Base-by-base conservation (phyloP, 2,113 vertebrate genomes). In the Charina bottae region DNA sequence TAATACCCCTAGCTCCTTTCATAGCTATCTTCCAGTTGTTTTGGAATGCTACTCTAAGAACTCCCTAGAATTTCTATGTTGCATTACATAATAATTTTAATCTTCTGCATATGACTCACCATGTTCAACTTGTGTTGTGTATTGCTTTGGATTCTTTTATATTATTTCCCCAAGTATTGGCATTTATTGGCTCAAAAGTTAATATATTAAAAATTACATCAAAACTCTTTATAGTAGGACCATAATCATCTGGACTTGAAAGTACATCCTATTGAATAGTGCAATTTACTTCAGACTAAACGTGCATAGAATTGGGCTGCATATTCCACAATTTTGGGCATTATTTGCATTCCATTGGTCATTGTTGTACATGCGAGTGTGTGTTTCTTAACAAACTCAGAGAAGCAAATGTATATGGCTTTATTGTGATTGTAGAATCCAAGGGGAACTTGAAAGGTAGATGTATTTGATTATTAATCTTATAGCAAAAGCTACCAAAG, bases 171-270 rank as follows among this genome's bases (percentile, higher is more conserved):
- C 33, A 78, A 78, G n/a, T 78, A n/a, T 19, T 37, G 68, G n/a
- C 19, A 78, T 37, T 19, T 78, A 19, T 78, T 37, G 6, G 68
- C 15, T 37, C 33, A 78, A 72, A 33, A 72, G 64, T 68, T 68
- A 28, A 68, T 72, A 33, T 72, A 19, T 78, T 72, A 37, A 78
- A 78, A 37, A 2, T 33, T 72, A 19, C 15, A 59, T 78, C 64
- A 93, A 96, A 89, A 56, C 90, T 46, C 95, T 96, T 95, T 85
- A 78, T 62, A 92, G 60, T 83, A 89, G 91, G 91, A 89, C 93
- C 89, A 95, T 56, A 17, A 62, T 46, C 23, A 49, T 28, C 28
- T 42, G 26, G 0, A 88, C 37, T 88, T 88, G 58, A 6, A 24
- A 46, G 58, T 49, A 60, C 24, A 46, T 28, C 33, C 33, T 42